Conservation (phyloP, 1,140 invertebrate species). For the Musca domestica region DNA sequence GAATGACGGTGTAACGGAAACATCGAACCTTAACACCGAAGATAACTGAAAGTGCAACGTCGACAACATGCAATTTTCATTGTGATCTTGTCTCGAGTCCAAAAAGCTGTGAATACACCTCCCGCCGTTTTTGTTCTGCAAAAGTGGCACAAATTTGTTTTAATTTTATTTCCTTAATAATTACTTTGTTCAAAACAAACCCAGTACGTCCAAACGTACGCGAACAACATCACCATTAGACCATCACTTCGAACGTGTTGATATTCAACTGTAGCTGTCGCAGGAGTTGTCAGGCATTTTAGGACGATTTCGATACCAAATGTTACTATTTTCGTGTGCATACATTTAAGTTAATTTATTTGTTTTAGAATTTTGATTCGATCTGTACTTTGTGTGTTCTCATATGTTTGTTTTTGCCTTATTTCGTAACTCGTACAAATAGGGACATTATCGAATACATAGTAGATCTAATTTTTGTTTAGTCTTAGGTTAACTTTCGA, state of each 20-base stretch:
- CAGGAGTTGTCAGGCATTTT: too few relatives aligned
- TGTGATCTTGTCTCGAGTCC: slow-evolving; percentile 29
- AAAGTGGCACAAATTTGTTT: neutral
- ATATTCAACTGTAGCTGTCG: neutral
- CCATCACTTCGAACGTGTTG: neutral
- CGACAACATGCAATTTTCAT: neutral
- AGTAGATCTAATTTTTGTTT: slow-evolving; percentile 6
- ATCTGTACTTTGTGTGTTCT: neutral
- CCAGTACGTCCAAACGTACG: too few relatives aligned
- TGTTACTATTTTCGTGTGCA: slow-evolving; percentile 16
- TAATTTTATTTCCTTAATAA: neutral
- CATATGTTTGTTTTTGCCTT: neutral
- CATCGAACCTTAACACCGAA: slow-evolving; percentile 45
- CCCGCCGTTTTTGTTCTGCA: slow-evolving; percentile 3
- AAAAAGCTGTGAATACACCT: slow-evolving; percentile 21
- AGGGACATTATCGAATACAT: too few relatives aligned
- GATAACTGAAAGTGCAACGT: slow-evolving; percentile 30
- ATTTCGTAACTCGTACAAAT: too few relatives aligned
- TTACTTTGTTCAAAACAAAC: slow-evolving; percentile 10
- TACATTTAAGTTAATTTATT: slow-evolving; percentile 21
- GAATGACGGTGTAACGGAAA: slow-evolving; percentile 42
- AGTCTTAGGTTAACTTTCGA: slow-evolving; percentile 2
- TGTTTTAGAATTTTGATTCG: neutral
- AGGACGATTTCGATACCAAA: slow-evolving; percentile 32
- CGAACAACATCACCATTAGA: too few relatives aligned